These are phyloP conservation scores for Takifugu flavidus DNA, from an alignment of 2,113 vertebrate genomes.

Conservation along the genomic window DNA sequence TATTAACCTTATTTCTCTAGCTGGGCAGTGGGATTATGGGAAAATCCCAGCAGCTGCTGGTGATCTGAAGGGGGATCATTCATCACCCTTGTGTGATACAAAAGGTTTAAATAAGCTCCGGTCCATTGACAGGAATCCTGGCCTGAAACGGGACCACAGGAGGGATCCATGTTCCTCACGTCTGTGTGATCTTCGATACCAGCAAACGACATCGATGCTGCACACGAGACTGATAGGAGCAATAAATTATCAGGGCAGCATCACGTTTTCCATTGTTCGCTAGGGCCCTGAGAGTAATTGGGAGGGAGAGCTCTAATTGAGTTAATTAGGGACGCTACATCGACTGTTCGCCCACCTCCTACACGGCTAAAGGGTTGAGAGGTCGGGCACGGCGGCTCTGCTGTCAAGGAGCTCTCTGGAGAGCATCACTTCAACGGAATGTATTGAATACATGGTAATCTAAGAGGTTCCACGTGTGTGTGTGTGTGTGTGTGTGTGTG, in stretches of 20 bases:
- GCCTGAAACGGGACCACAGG: too few species aligned
- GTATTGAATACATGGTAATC: constrained; percentile 9
- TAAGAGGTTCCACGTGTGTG: constrained; percentile 1
- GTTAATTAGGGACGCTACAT: constrained; percentile 41
- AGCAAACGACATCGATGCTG: constrained; percentile 6
- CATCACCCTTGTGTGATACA: too few species aligned
- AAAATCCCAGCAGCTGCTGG: constrained; percentile 45
- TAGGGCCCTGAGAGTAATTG: constrained; percentile 30
- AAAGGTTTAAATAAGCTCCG: background rate
- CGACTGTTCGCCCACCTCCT: constrained; percentile 28
- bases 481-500: too few species aligned
- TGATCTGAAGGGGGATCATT: constrained; percentile 30
- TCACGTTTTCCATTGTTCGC: constrained; percentile 35
- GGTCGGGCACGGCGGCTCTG: constrained; percentile 27
- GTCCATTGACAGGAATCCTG: background rate
- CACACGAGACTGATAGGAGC: constrained; percentile 11
- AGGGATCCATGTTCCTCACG: too few species aligned
- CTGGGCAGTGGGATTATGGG: constrained; percentile 34
- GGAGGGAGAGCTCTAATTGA: constrained; percentile 34
- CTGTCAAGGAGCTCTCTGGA: constrained; percentile 12
- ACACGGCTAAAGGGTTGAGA: constrained; percentile 16
- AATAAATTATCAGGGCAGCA: constrained; percentile 26
- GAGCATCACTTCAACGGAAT: background rate
- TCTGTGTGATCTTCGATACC: too few species aligned
- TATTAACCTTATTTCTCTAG: constrained; percentile 46